These are phyloP conservation scores for Argya squamiceps DNA, from an alignment of 2,797 vertebrate species.

Conservation along the genomic window DNA sequence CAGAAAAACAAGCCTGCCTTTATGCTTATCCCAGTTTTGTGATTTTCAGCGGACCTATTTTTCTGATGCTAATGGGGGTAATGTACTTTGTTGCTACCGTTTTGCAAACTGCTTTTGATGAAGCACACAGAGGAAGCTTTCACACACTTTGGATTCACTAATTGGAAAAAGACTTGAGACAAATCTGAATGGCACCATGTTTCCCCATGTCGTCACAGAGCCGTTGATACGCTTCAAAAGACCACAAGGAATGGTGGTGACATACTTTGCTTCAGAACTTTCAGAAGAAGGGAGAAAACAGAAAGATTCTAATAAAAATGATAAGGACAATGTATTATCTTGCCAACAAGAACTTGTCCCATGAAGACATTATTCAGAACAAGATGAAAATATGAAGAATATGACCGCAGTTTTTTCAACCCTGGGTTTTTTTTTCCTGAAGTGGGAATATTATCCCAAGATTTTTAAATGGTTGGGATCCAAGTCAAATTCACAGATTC, in stretches of 20 bases:
- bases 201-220: slow-evolving; percentile 41
- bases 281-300: slow-evolving; percentile 7
- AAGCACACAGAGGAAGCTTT: slow-evolving; percentile 21
- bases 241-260: slow-evolving; percentile 58
- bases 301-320: slow-evolving; percentile 49
- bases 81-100: neutral
- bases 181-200: slow-evolving; percentile 6
- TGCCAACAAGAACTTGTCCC: neutral
- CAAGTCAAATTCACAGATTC: neutral
- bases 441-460: neutral
- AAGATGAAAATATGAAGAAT: slow-evolving; percentile 22
- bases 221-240: slow-evolving; percentile 1
- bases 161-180: slow-evolving; percentile 58
- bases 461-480: neutral
- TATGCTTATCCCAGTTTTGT: slow-evolving; percentile 12
- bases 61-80: slow-evolving; percentile 18
- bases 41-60: slow-evolving; percentile 12
- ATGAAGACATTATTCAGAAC: neutral
- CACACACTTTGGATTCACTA: slow-evolving; percentile 28
- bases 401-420: neutral
- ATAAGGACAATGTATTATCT: neutral
- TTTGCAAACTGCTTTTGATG: slow-evolving; percentile 31
- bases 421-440: neutral
- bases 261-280: neutral
- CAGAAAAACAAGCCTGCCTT: slow-evolving; percentile 38